Evolutionary conservation across 2,888 invertebrate species (phyloP).

Genomic region (Matsumyia berberina): DNA sequence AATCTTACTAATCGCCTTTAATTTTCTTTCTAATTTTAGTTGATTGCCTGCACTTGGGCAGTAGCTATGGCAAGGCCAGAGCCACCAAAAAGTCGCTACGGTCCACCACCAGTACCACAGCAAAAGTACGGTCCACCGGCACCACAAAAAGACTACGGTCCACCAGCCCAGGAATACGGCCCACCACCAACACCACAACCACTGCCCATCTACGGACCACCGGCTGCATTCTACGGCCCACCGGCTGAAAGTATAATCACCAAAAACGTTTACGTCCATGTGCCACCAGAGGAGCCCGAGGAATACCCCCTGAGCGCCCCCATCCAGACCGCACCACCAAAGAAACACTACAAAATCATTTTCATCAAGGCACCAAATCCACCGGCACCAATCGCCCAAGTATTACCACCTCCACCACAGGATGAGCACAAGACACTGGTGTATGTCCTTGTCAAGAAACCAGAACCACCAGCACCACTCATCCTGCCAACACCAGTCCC

Average conservation of each 20-base stretch:
- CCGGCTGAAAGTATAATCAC: constrained; percentile 82
- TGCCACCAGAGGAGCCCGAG: constrained; percentile 86
- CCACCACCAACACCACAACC: constrained; percentile 79
- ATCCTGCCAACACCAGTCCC: constrained; percentile 92
- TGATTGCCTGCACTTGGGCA: constrained; percentile 83
- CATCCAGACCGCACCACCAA: constrained; percentile 84
- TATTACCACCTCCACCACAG: constrained; percentile 89
- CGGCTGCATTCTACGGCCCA: constrained; percentile 83
- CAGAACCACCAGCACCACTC: constrained; percentile 92
- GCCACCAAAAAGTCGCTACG: constrained; percentile 82
- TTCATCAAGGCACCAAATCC: constrained; percentile 86
- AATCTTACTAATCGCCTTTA: background rate
- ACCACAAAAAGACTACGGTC: constrained; percentile 82
- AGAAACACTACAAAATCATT: constrained; percentile 86
- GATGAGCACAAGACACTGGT: constrained; percentile 95
- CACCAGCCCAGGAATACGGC: constrained; percentile 78
- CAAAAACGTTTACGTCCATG: constrained; percentile 85
- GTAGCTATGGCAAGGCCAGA: constrained; percentile 84
- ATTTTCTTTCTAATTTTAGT: constrained; percentile 45
- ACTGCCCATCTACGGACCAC: constrained; percentile 82
- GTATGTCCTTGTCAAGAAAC: constrained; percentile 95
- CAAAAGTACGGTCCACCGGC: constrained; percentile 79
- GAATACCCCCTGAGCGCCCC: constrained; percentile 83
- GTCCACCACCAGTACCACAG: constrained; percentile 79
- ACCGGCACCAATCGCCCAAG: constrained; percentile 85